phyloP scores from a whole-genome alignment of 2,113 vertebrate species.

The Rallus limicola region DNA sequence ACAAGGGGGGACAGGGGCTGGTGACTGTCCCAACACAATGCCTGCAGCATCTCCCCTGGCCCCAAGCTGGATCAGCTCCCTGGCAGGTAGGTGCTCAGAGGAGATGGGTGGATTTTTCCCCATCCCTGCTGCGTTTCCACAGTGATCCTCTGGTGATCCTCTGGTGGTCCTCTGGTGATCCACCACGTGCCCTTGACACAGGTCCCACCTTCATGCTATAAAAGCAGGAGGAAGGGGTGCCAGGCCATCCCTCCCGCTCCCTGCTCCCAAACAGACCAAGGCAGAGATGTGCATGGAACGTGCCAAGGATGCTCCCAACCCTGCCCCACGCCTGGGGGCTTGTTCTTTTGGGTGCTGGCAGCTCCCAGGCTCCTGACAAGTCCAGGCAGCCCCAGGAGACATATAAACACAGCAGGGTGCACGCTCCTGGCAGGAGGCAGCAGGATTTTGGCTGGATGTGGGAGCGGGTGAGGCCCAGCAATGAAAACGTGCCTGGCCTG shows the following conservation, averaged over 20 bases:
- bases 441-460: background rate
- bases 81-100: background rate
- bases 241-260: background rate
- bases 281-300: background rate
- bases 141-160: rapidly evolving
- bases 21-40: no score
- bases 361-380: background rate
- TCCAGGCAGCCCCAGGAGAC: background rate
- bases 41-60: background rate
- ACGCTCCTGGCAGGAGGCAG: background rate
- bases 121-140: background rate
- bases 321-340: background rate
- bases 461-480: background rate
- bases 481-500: background rate
- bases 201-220: background rate
- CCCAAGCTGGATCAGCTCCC: background rate
- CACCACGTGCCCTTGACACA: rapidly evolving
- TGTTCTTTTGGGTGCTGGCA: background rate
- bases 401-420: background rate
- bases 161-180: no score
- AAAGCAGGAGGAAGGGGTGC: background rate
- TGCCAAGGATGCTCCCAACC: background rate
- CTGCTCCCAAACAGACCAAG: background rate
- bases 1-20: no score
- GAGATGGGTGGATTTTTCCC: rapidly evolving